phyloP scores from a whole-genome alignment of 2,113 vertebrate genomes.

The Grammatotria lemairii region DNA sequence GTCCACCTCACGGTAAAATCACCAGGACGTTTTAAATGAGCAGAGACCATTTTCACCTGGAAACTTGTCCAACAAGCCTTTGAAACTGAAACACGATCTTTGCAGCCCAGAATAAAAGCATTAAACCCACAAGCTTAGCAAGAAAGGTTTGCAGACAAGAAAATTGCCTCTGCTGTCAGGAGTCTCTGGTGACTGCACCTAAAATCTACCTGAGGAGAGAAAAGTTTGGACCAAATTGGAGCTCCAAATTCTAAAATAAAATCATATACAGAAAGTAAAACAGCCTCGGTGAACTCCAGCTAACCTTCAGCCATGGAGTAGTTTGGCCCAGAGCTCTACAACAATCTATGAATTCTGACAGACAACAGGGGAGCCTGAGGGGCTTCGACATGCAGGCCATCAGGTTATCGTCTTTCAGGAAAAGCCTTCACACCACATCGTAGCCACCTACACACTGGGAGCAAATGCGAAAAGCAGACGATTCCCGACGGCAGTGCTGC shows the following conservation, averaged over 20 bases:
- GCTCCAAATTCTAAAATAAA: not conserved
- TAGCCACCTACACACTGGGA: not conserved
- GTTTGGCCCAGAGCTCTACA: not conserved
- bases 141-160: not conserved
- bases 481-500: not conserved
- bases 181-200: constrained; percentile 25
- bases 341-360: not conserved
- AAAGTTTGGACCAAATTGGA: not conserved
- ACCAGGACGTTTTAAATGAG: not conserved
- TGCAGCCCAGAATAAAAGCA: constrained; percentile 4
- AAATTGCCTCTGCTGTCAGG: constrained; percentile 21
- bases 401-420: not conserved
- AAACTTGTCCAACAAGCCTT: constrained; percentile 1
- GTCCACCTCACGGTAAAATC: not conserved
- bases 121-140: constrained; percentile 19
- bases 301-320: not conserved
- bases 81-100: constrained; percentile 1
- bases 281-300: not conserved
- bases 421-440: not conserved
- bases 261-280: not conserved
- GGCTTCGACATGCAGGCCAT: not conserved
- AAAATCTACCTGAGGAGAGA: constrained; percentile 1
- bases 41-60: constrained; percentile 1
- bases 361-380: not conserved
- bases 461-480: not conserved